Conservation (phyloP, 2,888 invertebrate genomes). For the Strigamia crassipes region DNA sequence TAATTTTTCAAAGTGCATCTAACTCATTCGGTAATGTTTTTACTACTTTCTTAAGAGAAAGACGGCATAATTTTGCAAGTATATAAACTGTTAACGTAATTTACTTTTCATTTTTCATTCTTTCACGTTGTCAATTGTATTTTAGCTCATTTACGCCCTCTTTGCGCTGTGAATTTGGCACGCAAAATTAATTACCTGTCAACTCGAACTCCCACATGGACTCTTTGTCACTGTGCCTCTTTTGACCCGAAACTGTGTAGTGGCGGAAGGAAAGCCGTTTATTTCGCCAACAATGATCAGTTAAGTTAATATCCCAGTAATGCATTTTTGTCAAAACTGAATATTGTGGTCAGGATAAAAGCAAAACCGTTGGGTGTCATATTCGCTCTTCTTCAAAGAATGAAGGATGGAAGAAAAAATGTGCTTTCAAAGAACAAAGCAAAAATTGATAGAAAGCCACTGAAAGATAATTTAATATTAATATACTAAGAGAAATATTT, state of each 20-base stretch:
- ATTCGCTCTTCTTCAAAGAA: too few relatives aligned
- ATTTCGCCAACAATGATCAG: neutral
- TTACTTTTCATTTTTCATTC: constrained; percentile 23
- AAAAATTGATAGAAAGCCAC: too few relatives aligned
- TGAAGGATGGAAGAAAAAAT: too few relatives aligned
- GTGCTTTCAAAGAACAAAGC: too few relatives aligned
- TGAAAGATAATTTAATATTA: too few relatives aligned
- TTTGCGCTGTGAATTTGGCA: neutral
- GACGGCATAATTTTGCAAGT: neutral
- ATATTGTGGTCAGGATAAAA: too few relatives aligned
- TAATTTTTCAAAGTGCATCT: neutral
- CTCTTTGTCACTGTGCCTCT: constrained; percentile 18
- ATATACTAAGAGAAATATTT: too few relatives aligned
- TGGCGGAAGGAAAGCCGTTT: neutral
- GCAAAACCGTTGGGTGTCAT: too few relatives aligned
- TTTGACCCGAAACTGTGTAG: constrained; percentile 1
- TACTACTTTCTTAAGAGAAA: neutral
- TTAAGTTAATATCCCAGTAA: neutral
- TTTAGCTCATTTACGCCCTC: neutral
- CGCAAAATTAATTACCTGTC: constrained; percentile 3
- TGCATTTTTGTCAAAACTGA: neutral
- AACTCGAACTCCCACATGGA: neutral
- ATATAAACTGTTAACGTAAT: neutral
- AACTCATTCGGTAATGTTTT: constrained; percentile 5
- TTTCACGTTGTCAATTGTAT: neutral